Conservation (phyloP, 2,888 invertebrate species). For the Nematopogon swammerdamellus region DNA sequence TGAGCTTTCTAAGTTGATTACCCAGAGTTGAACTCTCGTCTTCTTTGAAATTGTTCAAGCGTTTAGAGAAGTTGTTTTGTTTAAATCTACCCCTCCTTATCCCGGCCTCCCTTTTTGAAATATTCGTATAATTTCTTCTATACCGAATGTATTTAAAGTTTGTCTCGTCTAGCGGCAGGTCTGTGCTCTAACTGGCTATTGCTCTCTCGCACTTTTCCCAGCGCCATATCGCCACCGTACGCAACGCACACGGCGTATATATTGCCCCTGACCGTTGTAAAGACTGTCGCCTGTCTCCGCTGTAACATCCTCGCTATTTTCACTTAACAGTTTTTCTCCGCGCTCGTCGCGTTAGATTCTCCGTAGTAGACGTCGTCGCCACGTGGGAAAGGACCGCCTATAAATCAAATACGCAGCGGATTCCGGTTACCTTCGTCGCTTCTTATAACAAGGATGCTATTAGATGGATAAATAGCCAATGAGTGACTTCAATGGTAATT, state of each 20-base stretch:
- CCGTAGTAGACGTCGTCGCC: constrained; percentile 22
- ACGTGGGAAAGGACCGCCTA: constrained; percentile 47
- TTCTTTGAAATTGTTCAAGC: too few species aligned
- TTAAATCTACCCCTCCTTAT: too few species aligned
- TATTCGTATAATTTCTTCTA: too few species aligned
- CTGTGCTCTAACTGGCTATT: too few species aligned
- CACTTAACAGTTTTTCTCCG: background rate
- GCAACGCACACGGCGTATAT: background rate
- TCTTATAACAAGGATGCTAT: background rate
- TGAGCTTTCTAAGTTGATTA: too few species aligned
- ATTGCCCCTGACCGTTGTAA: too few species aligned
- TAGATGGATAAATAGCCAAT: background rate
- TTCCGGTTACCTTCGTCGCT: background rate
- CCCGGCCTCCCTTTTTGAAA: too few species aligned
- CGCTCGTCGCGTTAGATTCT: constrained; percentile 37
- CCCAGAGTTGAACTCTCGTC: too few species aligned
- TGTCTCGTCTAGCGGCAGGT: too few species aligned
- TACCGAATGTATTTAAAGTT: too few species aligned
- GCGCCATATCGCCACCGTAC: background rate
- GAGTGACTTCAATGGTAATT: background rate
- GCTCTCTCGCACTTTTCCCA: background rate
- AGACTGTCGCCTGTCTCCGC: background rate
- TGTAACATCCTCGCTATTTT: background rate
- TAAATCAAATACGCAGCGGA: constrained; percentile 24
- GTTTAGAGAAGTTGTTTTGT: too few species aligned